Evolutionary conservation across 2,113 vertebrate species (phyloP), one percentile per base, ranked within the genome.

Genomic region (Poeciliopsis retropinna): DNA sequence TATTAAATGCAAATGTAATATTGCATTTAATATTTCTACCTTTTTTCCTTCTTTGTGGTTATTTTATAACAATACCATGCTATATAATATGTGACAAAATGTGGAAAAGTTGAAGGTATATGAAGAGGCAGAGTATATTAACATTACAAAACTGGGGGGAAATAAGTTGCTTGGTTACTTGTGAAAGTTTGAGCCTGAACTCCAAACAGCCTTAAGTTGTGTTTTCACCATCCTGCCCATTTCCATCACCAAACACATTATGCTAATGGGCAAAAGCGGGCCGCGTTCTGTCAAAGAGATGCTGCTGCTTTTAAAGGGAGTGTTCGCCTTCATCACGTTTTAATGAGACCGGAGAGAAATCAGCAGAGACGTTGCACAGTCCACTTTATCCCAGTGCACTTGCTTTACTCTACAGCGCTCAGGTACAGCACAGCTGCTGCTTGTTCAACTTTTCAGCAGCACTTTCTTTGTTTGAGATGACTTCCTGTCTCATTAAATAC

Each of bases 261-360:
- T 82, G 81, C 82, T 86, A 87, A 90, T 89, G 79, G 86, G 0
- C 29, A 57, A 70, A 84, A 73, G 80, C 76, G 30, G 70, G 85
- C 63, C 80, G 74, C 9, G 62, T 61, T 78, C 81, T 67, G 82
- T 82, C 87, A 82, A 62, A 86, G 72, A 78, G 81, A 80, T 28
- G 71, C 78, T n/a, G 76, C 77, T 85, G 88, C 85, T 90, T 87
- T 92, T 87, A 89, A 76, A 83, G 71, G 74, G 85, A 90, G 83
- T 81, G 82, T 90, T 82, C 79, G 74, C 78, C 68, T 90, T 89
- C 86, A 89, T 92, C 85, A 89, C 88, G 85, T 85, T 92, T 91
- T 92, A 91, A 93, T 90, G 89, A 90, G 86, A 74, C 60, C 22
- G 57, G 65, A 82, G 83, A 90, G 82, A 85, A 87, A 88, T 88